Base-by-base conservation (phyloP, 2,888 invertebrate species). In the Andrena dorsata region DNA sequence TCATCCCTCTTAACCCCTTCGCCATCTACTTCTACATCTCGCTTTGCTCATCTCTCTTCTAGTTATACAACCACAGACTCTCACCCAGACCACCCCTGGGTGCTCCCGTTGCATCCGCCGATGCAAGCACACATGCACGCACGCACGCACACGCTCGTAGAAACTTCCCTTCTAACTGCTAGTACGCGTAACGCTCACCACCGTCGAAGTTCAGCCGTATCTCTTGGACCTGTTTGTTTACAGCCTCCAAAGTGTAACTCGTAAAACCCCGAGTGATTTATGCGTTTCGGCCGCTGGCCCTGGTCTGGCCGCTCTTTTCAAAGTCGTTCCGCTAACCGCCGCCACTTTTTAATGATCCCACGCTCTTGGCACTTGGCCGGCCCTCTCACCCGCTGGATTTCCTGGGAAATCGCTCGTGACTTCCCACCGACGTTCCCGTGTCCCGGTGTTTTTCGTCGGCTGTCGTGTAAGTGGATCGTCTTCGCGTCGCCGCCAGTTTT, bases 221-320 rank as follows among this genome's bases (percentile, higher is more conserved):
- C 75, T 81, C 80, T 84, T 76, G 79, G 76, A 82, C 64, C 76
- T 79, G 83, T 87, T 87, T 87, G 83, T 85, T 87, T 84, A 87
- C 78, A 78, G 69, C 76, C 76, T 23, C 61, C 64, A 41, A 41
- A 80, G 76, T 60, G 69, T 61, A 83, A 69, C 71, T 81, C 85
- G 81, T 85, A 81, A 85, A 83, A 87, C 76, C 78, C 65, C 58
- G 28, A 32, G 65, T 82, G 82, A 87, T 87, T 87, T 87, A 85
- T 80, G 79, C 69, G 65, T 72, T 73, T 56, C 74, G 41, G 60
- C 61, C 69, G 76, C 56, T 70, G 47, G 49, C 35, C 71, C 51
- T 53, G 4, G 10, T 23, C 41, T n/a, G 69, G 53, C 47, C 56
- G 60, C 77, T 60, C 71, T 28, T 66, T 51, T 68, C 65, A 26